A percentile compares a stretch with the other conserved stretches of the same genome.
Evolutionary conservation across 2,797 vertebrate species (phyloP).

Genomic region (Thalassophryne amazonica): DNA sequence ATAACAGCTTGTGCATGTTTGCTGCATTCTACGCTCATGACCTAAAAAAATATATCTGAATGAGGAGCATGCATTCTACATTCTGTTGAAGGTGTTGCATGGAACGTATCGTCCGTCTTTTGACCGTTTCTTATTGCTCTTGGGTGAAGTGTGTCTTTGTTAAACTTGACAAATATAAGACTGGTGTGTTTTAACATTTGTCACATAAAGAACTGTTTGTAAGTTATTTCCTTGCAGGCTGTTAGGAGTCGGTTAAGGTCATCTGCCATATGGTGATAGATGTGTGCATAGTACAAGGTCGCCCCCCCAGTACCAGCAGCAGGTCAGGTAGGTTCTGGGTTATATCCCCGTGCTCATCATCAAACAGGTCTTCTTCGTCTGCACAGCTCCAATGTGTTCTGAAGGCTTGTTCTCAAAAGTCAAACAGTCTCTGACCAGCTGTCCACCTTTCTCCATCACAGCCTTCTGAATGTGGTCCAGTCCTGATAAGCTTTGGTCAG

Average conservation of each 20-base stretch:
- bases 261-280: conserved; percentile 81
- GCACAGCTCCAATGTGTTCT: conserved; percentile 30
- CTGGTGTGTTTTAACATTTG: not conserved
- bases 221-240: not conserved
- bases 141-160: too few species aligned
- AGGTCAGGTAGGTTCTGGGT: conserved; percentile 63
- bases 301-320: conserved; percentile 84
- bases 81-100: too few species aligned
- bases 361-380: conserved; percentile 7
- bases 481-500: not conserved
- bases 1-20: too few species aligned
- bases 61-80: too few species aligned
- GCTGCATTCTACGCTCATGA: too few species aligned
- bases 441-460: not conserved
- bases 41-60: too few species aligned
- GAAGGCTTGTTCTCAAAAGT: conserved; percentile 72
- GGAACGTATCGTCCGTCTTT: too few species aligned
- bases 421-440: conserved; percentile 36
- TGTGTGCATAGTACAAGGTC: conserved; percentile 61
- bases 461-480: not conserved
- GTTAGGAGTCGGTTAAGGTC: conserved; percentile 65
- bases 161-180: conserved; percentile 14
- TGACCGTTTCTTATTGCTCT: too few species aligned
- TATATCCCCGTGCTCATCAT: conserved; percentile 15
- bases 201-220: too few species aligned